Percentiles rank a stretch among this genome's conserved stretches.
phyloP scores from a whole-genome alignment of 2,113 vertebrate genomes.

The Caloenas nicobarica region DNA sequence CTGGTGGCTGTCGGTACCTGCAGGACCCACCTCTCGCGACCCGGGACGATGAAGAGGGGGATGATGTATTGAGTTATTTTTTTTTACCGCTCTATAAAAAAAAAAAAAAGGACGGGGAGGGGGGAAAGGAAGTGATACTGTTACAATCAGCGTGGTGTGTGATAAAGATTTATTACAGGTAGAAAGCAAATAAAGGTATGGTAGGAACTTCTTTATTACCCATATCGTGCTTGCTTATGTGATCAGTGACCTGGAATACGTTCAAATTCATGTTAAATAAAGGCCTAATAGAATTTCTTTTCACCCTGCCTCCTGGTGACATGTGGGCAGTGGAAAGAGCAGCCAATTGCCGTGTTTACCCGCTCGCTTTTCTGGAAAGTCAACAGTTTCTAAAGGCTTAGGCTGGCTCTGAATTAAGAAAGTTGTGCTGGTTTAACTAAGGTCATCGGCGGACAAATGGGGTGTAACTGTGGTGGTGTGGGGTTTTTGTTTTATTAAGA shows the following conservation, averaged over 20 bases:
- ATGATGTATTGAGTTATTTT: not conserved
- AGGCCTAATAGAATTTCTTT: slow-evolving; percentile 43
- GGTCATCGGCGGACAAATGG: not conserved
- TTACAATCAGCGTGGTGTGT: slow-evolving; percentile 60
- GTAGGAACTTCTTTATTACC: slow-evolving; percentile 73
- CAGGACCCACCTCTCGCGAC: not conserved
- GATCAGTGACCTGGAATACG: slow-evolving; percentile 65
- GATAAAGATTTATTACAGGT: slow-evolving; percentile 75
- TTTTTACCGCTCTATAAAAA: not conserved
- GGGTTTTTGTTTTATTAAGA: not conserved
- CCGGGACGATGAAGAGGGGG: no score
- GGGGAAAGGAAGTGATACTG: slow-evolving; percentile 33
- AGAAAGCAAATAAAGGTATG: slow-evolving; percentile 71
- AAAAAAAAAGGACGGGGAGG: not conserved
- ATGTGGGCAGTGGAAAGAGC: slow-evolving; percentile 28
- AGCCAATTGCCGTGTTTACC: not conserved
- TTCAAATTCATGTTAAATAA: slow-evolving; percentile 65
- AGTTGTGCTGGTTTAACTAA: not conserved
- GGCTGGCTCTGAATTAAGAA: not conserved
- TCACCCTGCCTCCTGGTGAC: not conserved
- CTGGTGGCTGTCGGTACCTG: not conserved
- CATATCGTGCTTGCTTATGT: slow-evolving; percentile 37
- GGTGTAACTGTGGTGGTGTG: not conserved
- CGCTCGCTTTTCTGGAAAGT: slow-evolving; percentile 36
- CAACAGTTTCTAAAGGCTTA: not conserved